These are phyloP conservation scores for Microvelia longipes DNA, from an alignment of 1,140 invertebrate species.

Conservation along the genomic window DNA sequence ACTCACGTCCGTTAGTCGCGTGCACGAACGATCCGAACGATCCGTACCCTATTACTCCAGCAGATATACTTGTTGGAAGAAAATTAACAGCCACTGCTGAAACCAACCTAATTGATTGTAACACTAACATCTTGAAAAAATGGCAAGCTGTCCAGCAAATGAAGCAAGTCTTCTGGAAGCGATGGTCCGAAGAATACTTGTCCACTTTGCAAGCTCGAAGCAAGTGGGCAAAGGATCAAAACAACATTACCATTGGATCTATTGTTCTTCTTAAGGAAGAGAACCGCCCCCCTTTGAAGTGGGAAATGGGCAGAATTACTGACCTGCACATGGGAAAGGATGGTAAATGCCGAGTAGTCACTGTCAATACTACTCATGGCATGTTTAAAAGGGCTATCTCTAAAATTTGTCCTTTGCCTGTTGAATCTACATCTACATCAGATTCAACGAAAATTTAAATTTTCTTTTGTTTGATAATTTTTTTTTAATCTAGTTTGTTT, in stretches of 20 bases:
- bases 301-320: not conserved
- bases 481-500: not conserved
- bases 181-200: conserved; percentile 16
- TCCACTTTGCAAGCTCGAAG: conserved; percentile 19
- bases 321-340: not conserved
- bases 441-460: not conserved
- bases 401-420: not conserved
- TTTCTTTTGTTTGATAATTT: not conserved
- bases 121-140: conserved; percentile 15
- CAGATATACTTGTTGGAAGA: conserved; percentile 24
- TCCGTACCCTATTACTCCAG: conserved; percentile 19
- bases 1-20: conserved; percentile 20
- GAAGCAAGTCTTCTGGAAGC: conserved; percentile 17
- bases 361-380: not conserved
- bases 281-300: conserved; percentile 19
- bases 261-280: conserved; percentile 29
- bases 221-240: conserved; percentile 23
- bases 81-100: conserved; percentile 25
- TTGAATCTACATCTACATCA: not conserved
- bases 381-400: not conserved
- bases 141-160: conserved; percentile 20
- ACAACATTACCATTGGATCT: conserved; percentile 15
- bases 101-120: conserved; percentile 7
- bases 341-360: not conserved
- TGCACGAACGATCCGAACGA: conserved; percentile 22